Evolutionary conservation across 2,888 invertebrate genomes (phyloP), one percentile per base, ranked within the genome.

Genomic region (Eupithecia vulgata): DNA sequence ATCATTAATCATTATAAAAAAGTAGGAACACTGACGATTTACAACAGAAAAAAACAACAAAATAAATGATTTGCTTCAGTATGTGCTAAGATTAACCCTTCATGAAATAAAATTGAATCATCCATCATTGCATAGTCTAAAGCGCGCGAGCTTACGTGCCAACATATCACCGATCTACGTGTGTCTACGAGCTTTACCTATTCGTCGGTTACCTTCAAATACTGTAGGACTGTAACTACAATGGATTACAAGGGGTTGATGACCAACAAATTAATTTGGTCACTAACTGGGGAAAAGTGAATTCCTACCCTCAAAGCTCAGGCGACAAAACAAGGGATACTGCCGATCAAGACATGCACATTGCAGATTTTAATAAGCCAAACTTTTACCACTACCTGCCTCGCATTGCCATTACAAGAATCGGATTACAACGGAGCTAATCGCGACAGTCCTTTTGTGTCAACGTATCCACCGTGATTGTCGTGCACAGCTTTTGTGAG

Each of bases 141-240:
- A 79, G 70, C 42, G 76, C 68, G 75, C 48, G 75, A 78, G 75
- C 73, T 78, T 67, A 68, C 68, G 76, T 80, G 79, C 79, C 79
- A 76, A 81, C 77, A 68, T 2, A 21, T 52, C n/a, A 45, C 48
- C 42, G 66, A 61, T 25, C 2, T 37, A 10, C n/a, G n/a, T 62
- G 59, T 59, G n/a, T 45, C 30, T 52, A 67, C 71, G 61, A 30
- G 35, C 17, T 35, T 25, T 52, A 21, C 25, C 25, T 57, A 57
- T 25, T 25, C 10, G 3, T 21, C 52, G 12, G 21, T 25, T 52
- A 57, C 57, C 57, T 52, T 12, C 13, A 25, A 12, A 21, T n/a
- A 21, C 57, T 25, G 5, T 25, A 57, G 21, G 52, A 17, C 10
- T 7, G 10, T 21, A 21, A 57, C 12, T 13, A 21, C 25, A 52